Conservation (phyloP, 2,888 invertebrate species). For the Celastrina argiolus region DNA sequence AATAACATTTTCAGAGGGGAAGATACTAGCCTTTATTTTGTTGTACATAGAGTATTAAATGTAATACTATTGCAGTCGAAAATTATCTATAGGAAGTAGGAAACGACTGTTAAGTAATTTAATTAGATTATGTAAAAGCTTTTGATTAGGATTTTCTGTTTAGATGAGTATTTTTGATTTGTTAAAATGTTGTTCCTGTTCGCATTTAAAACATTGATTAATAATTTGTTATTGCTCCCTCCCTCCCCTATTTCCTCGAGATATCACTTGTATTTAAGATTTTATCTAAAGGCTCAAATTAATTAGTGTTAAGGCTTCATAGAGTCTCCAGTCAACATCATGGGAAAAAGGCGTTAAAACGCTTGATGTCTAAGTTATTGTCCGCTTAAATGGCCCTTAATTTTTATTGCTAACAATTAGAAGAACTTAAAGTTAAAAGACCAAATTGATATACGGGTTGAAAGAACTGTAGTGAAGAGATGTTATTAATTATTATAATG, state of each 20-base stretch:
- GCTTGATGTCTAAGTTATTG: neutral
- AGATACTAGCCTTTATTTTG: conserved; percentile 37
- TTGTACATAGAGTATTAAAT: conserved; percentile 40
- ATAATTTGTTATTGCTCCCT: too few relatives aligned
- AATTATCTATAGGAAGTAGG: neutral
- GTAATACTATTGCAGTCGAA: conserved; percentile 29
- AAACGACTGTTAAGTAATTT: neutral
- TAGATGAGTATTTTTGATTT: neutral
- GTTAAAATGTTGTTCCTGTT: neutral
- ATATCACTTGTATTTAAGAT: conserved; percentile 1
- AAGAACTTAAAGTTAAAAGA: neutral
- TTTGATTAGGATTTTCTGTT: neutral
- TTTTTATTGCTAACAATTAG: conserved; percentile 10
- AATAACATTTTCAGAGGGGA: conserved; percentile 29
- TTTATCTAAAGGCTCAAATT: neutral
- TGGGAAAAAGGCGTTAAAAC: neutral
- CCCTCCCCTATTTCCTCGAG: too few relatives aligned
- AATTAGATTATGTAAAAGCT: neutral
- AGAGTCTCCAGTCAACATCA: neutral
- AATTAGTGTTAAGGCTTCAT: neutral
- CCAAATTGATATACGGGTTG: conserved; percentile 7
- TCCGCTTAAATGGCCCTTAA: neutral
- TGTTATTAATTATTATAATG: neutral
- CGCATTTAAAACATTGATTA: too few relatives aligned
- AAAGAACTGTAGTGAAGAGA: neutral